Evolutionary conservation across 2,113 vertebrate species (phyloP), one percentile per base, ranked within the genome.

Genomic region (Symphodus melops): DNA sequence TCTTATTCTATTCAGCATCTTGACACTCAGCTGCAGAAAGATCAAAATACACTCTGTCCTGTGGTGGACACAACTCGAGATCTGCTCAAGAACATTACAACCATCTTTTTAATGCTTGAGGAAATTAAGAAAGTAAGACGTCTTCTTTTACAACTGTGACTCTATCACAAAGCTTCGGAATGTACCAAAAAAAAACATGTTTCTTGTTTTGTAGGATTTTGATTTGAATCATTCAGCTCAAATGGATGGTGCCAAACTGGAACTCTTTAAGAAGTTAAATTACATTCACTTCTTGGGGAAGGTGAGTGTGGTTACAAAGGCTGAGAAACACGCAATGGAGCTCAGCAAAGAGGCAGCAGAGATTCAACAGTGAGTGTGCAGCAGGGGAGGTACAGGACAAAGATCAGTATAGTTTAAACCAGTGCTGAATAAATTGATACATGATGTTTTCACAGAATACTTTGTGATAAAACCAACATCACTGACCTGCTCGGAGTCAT

Each of bases 401-500:
- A n/a, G 19, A 19, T 17, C 8, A 33, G 9, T 9, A 9, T 9
- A 16, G 9, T 4, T 5, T 25, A 33, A 9, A 58, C 12, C 11
- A n/a, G n/a, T n/a, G 36, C 14, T 10, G 19, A 16, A 33, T 33
- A 3, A 5, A 33, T 33, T 44, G 52, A 68, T 7, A 25, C 23
- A 5, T 58, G 14, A 62, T 54, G 0, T 79, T 68, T 61, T 79
- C 75, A 77, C 88, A 96, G 96, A 76, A 90, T 88, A 73, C 92
- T 95, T 86, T 90, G 86, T 63, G 94, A 92, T 6, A 46, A 84
- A 39, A 93, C 91, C 46, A 93, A 88, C 20, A 88, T 89, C 0
- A 91, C 94, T 44, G 56, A 93, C 72, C 90, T 92, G 14, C 89
- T 91, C 23, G 85, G 91, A 59, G 88, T 95, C 39, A 92, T 93